Evolutionary conservation across 2,113 vertebrate genomes (phyloP), one percentile per base, ranked within the genome.

Genomic region (Eublepharis macularius): DNA sequence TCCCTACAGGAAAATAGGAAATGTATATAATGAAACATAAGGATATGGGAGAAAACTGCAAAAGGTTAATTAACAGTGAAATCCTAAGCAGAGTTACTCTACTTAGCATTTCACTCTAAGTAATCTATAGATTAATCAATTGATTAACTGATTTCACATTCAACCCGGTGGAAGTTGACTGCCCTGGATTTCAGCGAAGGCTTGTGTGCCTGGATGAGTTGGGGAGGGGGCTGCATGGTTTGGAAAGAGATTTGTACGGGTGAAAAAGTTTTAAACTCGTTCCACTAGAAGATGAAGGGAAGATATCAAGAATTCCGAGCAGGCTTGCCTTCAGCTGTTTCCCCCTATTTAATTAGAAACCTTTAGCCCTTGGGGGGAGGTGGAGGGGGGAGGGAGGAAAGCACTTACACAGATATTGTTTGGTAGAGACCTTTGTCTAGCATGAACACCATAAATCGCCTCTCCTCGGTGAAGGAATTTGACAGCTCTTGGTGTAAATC

Each of bases 391-490:
- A 29, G 16, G 26, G 21, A 76, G 2, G 34, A n/a, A 12, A 6
- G 0, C 24, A 60, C 32, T 39, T 54, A 69, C 45, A 54, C 16
- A 19, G 47, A 43, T 21, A 26, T 13, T 10, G 16, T 45, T 49
- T 65, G 43, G 17, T 72, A 34, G 36, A 68, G 49, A 69, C 66
- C 63, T 83, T 72, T 81, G 34, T 34, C 76, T 81, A 21, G 54
- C 51, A 47, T 77, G 75, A 83, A 34, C 32, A 13, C 12, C n/a
- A 29, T 39, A 49, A 79, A 81, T 75, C 4, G 32, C 65, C 10
- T 32, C 66, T 80, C 63, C 74, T 60, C 26, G 34, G 43, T 2
- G 43, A 29, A 87, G 65, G 82, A 84, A 75, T 74, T 51, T 41
- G 65, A 3, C 13, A 32, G 76, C 26, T 6, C 6, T 69, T 29